phyloP scores from a whole-genome alignment of 2,113 vertebrate species.

The Cheilinus undulatus region DNA sequence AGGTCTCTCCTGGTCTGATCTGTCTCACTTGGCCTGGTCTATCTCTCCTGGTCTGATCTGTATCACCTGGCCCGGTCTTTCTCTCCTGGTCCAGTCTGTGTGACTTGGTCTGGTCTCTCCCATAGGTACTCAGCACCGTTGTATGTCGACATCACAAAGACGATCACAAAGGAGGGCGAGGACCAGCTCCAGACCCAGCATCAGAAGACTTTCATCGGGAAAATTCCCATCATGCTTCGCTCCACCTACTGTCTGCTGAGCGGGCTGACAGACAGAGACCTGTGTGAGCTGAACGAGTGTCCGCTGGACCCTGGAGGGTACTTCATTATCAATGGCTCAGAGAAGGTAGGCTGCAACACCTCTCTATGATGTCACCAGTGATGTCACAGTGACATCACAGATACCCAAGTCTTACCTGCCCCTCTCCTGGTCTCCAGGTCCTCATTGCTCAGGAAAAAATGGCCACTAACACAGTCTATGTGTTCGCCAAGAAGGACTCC shows the following conservation, averaged over 20 bases:
- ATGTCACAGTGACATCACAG: too few relatives aligned
- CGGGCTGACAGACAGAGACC: conserved; percentile 94
- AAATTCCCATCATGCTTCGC: conserved; percentile 99
- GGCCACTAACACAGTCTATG: conserved; percentile 99
- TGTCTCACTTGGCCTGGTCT: too few relatives aligned
- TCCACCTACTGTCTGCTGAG: conserved; percentile 97
- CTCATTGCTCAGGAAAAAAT: conserved; percentile 99
- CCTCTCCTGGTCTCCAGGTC: conserved; percentile 82
- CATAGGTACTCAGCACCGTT: conserved; percentile 95
- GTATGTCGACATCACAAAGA: conserved; percentile 99
- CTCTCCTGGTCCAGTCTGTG: background rate
- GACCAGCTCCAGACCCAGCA: conserved; percentile 97
- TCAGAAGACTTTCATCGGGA: conserved; percentile 99
- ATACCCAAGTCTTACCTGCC: background rate
- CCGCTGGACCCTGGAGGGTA: conserved; percentile 97
- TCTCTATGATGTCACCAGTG: background rate
- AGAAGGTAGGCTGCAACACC: conserved; percentile 87
- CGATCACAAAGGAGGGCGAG: conserved; percentile 97
- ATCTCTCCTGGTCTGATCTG: background rate
- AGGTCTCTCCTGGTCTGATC: conserved; percentile 26
- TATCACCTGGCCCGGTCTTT: background rate
- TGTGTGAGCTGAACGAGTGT: conserved; percentile 98
- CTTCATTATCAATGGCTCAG: conserved; percentile 99
- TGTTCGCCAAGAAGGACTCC: conserved; percentile 98
- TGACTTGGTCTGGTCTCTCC: background rate